Base-by-base conservation (phyloP, 1,140 invertebrate genomes). In the Caenorhabditis tropicalis region DNA sequence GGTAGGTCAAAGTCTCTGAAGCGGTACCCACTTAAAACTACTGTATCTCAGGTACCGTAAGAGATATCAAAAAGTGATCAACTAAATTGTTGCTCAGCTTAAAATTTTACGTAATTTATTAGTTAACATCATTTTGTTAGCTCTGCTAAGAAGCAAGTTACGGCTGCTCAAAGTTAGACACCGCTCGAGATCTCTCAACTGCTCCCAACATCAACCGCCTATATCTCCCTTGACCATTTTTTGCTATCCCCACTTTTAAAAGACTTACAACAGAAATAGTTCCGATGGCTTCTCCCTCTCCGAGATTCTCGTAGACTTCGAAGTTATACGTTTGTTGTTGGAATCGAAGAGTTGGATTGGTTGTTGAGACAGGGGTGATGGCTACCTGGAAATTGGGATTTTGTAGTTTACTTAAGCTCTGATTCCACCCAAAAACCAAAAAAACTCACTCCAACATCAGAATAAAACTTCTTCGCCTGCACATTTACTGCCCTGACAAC, bases 401-500 rank as follows among this genome's bases (percentile, higher is more conserved):
- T 21, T 51, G 83, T 83, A 27, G 21, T 83, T 10, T 29, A 46
- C 43, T n/a, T n/a, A n/a, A n/a, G n/a, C n/a, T n/a, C n/a, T n/a
- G n/a, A n/a, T n/a, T n/a, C n/a, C n/a, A n/a, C n/a, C n/a, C n/a
- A n/a, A n/a, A n/a, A n/a, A n/a, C n/a, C 4, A 46, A 46, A 46
- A 24, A 24, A 4, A 48, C 70, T 51, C 53, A 79, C 74, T 29
- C 60, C 82, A 84, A 85, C 90, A 60, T 90, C 89, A 9, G 90
- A 91, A 58, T 74, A 91, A 79, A 90, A 90, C 16, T 85, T 39
- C 7, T 86, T 89, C 36, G 79, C 82, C 21, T 85, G 82, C 21
- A 84, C 10, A 79, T 90, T 90, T 6, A 74, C 84, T n/a, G 90
- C 89, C 33, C 89, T 49, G n/a, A 90, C 86, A 12, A 91, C 89